Evolutionary conservation across 2,888 invertebrate species (phyloP).

Genomic region (Willowsia nigromaculata): DNA sequence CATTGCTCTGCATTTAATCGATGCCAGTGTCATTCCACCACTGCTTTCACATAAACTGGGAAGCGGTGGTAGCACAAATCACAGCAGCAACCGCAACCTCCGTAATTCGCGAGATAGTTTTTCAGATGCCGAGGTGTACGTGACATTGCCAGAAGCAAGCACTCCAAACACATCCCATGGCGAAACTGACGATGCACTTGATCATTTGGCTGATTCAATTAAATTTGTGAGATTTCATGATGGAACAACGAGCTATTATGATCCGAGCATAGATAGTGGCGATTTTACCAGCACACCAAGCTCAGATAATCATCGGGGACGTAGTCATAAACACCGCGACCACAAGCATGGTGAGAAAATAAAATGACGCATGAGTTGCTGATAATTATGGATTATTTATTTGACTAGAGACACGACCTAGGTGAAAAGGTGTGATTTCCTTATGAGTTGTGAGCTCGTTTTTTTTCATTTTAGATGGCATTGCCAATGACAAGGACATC

Average conservation of each 20-base stretch:
- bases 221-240: conserved; percentile 23
- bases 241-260: background rate
- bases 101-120: background rate
- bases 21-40: conserved; percentile 58
- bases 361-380: background rate
- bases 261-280: background rate
- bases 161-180: background rate
- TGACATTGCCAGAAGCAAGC: conserved; percentile 16
- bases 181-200: background rate
- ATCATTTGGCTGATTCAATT: background rate
- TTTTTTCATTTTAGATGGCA: background rate
- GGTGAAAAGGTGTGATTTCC: background rate
- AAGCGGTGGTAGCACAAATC: conserved; percentile 21
- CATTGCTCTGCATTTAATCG: conserved; percentile 52
- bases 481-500: background rate
- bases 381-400: background rate
- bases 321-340: conserved; percentile 2
- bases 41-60: conserved; percentile 15
- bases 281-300: background rate
- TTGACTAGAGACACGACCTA: background rate
- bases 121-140: conserved; percentile 7
- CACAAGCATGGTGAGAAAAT: background rate
- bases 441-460: background rate
- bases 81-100: background rate
- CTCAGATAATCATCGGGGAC: background rate